Evolutionary conservation across 2,113 vertebrate species (phyloP), one percentile per base, ranked within the genome.

Genomic region (Perca fluviatilis): DNA sequence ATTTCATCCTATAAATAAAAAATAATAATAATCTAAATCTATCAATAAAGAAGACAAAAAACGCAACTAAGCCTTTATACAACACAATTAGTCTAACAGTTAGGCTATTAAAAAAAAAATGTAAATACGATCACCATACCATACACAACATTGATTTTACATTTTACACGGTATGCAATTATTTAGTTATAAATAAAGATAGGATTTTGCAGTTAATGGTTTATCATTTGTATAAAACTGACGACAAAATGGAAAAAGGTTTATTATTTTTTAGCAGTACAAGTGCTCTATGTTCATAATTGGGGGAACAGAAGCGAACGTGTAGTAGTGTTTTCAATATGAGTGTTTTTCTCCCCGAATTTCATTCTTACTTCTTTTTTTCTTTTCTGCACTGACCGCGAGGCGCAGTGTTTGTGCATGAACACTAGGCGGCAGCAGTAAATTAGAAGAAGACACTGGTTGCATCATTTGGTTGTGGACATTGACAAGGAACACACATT

Each of bases 381-480:
- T 25, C 15, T 19, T 51, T 6, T 13, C 43, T 51, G 18, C n/a
- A 19, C 36, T 15, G 25, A 33, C 14, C 2, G 0, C 0, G 25
- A 60, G 50, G 14, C 0, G 84, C 56, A 89, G 63, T 80, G 64
- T 30, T 21, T 58, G 16, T 36, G 1, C 1, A 67, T 56, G 53
- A 67, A 47, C 93, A 90, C 90, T 78, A 67, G 93, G 81, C 18
- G 91, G 92, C 90, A 93, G 93, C 86, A 92, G 77, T 62, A 57
- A 86, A 74, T 82, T 68, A 80, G 43, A 84, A 74, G 33, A 80
- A 21, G 43, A 67, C 58, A 36, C 16, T 62, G 18, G 18, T 19
- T 14, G 19, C 40, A 9, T 43, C 63, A 16, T 63, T 11, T 51
- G 18, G 9, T 3, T 40, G 19, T 46, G 25, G 11, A 69, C 18